Percentiles rank a stretch among this genome's conserved stretches.
phyloP scores from a whole-genome alignment of 1,140 invertebrate genomes.

The Drosophila tani region DNA sequence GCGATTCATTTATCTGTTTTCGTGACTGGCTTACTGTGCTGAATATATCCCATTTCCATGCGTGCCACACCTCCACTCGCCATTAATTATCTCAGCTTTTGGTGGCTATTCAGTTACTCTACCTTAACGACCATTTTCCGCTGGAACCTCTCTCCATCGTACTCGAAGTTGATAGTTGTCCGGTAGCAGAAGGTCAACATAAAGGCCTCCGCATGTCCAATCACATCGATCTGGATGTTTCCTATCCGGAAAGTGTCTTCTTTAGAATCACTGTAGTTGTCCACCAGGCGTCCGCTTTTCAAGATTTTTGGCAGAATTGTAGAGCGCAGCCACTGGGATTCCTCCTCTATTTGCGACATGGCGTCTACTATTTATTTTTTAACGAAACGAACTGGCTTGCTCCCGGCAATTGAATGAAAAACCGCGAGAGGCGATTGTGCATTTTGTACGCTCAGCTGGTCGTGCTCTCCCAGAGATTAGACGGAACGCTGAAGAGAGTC shows the following conservation, averaged over 20 bases:
- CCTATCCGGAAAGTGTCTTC: constrained; percentile 42
- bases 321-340: constrained; percentile 49
- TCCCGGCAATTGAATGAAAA: constrained; percentile 23
- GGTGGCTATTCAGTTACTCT: neutral
- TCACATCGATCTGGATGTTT: constrained; percentile 56
- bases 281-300: constrained; percentile 43
- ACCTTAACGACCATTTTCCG: constrained; percentile 72
- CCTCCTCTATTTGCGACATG: constrained; percentile 52
- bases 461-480: constrained; percentile 1
- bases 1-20: too few species aligned
- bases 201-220: constrained; percentile 68
- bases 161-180: constrained; percentile 49
- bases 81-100: neutral
- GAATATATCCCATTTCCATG: neutral
- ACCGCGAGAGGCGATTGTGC: too few species aligned
- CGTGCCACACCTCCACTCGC: neutral
- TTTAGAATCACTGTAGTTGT: constrained; percentile 35
- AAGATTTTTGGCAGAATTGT: constrained; percentile 48
- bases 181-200: constrained; percentile 78
- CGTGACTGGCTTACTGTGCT: neutral
- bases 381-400: constrained; percentile 15
- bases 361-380: neutral
- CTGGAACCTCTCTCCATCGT: constrained; percentile 18
- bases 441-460: constrained; percentile 2
- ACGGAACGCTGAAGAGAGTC: neutral